phyloP scores from a whole-genome alignment of 2,888 invertebrate genomes.

The Meiosimyza decipiens region DNA sequence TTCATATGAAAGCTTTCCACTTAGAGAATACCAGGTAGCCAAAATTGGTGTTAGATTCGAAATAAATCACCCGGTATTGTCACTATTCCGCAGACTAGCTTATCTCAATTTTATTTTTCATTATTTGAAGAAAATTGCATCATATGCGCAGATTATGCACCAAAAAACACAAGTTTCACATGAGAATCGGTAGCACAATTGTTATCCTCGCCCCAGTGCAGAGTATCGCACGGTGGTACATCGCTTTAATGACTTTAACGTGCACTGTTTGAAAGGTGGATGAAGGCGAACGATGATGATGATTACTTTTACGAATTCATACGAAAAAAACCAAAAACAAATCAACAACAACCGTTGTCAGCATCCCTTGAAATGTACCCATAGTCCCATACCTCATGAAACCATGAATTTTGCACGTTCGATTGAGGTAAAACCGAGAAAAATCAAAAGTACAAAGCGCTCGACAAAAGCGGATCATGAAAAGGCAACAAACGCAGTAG shows the following conservation, averaged over 20 bases:
- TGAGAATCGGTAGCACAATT: background rate
- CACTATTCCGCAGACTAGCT: background rate
- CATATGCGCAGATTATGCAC: conserved; percentile 1
- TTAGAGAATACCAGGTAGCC: too few species aligned
- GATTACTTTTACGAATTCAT: conserved; percentile 32
- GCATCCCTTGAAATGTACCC: background rate
- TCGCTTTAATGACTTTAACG: conserved; percentile 15
- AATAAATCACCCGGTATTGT: too few species aligned
- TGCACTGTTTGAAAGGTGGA: conserved; percentile 32
- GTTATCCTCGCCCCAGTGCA: too few species aligned
- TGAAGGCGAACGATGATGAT: conserved; percentile 38
- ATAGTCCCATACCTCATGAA: conserved; percentile 18
- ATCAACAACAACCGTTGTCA: too few species aligned
- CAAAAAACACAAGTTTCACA: conserved; percentile 22
- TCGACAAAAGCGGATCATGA: conserved; percentile 29
- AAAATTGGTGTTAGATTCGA: too few species aligned
- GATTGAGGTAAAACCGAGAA: conserved; percentile 55
- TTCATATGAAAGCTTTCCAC: too few species aligned
- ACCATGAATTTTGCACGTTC: conserved; percentile 43
- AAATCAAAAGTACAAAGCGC: conserved; percentile 37
- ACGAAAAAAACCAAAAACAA: conserved; percentile 43
- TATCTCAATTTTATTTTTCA: background rate
- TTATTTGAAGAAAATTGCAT: background rate
- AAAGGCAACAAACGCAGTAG: conserved; percentile 15
- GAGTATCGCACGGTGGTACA: too few species aligned